phyloP scores from a whole-genome alignment of 2,113 vertebrate genomes.

The Irena cyanogastra region DNA sequence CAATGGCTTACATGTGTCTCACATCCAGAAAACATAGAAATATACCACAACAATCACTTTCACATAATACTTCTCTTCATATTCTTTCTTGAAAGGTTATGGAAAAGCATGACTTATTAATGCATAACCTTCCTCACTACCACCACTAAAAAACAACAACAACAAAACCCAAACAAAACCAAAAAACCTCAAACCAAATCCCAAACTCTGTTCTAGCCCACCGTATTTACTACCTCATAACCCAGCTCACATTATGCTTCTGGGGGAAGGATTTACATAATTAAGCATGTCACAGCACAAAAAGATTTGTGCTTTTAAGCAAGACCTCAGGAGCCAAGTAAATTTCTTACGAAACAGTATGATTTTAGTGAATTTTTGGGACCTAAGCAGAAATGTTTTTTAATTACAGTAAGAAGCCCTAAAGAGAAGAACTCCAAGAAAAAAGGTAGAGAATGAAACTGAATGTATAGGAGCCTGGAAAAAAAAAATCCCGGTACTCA shows the following conservation, averaged over 20 bases:
- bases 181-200: background rate
- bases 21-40: background rate
- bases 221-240: background rate
- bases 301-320: background rate
- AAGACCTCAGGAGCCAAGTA: background rate
- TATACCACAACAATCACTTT: background rate
- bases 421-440: background rate
- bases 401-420: background rate
- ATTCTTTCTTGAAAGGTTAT: background rate
- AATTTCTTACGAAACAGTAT: background rate
- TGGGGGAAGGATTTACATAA: background rate
- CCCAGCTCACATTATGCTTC: background rate
- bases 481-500: background rate
- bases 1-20: background rate
- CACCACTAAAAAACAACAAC: background rate
- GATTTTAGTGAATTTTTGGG: background rate
- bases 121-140: background rate
- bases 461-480: background rate
- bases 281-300: background rate
- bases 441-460: fast-evolving
- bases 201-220: background rate
- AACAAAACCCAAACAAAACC: background rate
- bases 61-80: background rate
- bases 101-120: background rate
- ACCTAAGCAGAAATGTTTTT: fast-evolving